Evolutionary conservation across 2,113 vertebrate genomes (phyloP).

Genomic region (Lepidothrix coronata): DNA sequence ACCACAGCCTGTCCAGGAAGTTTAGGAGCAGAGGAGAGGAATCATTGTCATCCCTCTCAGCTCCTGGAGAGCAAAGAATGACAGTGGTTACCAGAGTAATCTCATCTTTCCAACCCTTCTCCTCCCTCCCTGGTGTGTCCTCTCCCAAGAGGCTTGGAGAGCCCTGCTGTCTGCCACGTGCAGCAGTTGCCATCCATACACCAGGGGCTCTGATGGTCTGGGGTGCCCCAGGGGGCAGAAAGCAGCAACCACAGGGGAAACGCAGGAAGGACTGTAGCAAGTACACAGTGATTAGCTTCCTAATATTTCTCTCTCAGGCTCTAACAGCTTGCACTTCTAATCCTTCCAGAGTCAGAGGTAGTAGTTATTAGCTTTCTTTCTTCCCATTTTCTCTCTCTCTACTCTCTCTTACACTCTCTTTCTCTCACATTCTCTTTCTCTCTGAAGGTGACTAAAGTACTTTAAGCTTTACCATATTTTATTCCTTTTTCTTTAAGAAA

Average conservation of each 20-base stretch:
- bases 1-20: background rate
- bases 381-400: background rate
- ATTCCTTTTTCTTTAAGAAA: background rate
- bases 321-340: background rate
- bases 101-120: background rate
- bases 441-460: background rate
- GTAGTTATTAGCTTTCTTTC: background rate
- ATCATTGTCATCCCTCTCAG: background rate
- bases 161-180: accelerated
- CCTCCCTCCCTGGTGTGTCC: background rate
- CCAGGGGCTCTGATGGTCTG: background rate
- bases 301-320: background rate
- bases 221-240: background rate
- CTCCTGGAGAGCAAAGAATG: background rate
- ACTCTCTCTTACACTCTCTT: background rate
- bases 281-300: background rate
- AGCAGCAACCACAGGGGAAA: background rate
- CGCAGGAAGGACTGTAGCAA: background rate
- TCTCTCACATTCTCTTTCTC: background rate
- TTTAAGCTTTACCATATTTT: background rate
- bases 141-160: background rate
- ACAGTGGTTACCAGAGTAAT: background rate
- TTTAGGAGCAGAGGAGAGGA: background rate
- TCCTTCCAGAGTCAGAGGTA: background rate
- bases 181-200: no score